These are phyloP conservation scores for Drosophila mercatorum DNA, from an alignment of 2,888 invertebrate genomes.

Conservation along the genomic window DNA sequence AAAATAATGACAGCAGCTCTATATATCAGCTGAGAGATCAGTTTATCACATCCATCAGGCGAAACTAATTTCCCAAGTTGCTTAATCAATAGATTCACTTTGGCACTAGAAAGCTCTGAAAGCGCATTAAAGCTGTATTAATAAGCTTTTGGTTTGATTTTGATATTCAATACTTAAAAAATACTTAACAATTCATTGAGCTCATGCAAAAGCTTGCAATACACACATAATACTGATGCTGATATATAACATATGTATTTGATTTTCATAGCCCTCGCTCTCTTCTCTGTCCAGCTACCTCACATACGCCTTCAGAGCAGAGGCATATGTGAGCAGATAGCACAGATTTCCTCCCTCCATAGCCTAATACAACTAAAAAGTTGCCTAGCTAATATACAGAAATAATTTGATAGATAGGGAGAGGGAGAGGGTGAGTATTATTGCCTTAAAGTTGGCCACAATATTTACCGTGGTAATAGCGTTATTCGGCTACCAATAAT, in stretches of 20 bases:
- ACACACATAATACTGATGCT: too few species aligned
- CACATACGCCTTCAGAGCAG: too few species aligned
- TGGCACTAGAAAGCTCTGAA: not conserved
- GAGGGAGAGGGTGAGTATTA: not conserved
- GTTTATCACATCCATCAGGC: conserved; percentile 8
- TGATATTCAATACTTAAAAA: too few species aligned
- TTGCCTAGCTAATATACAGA: not conserved
- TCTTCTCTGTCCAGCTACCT: too few species aligned
- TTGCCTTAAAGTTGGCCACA: conserved; percentile 35
- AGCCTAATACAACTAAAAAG: not conserved
- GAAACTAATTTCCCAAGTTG: not conserved
- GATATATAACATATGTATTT: not conserved
- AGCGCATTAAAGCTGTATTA: not conserved
- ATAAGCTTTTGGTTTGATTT: too few species aligned
- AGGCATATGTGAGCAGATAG: too few species aligned
- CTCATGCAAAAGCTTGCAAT: too few species aligned
- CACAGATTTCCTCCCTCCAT: not conserved
- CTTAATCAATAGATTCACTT: not conserved
- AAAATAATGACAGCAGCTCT: conserved; percentile 7
- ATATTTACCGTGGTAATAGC: conserved; percentile 25
- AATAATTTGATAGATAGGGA: not conserved
- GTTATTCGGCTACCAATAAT: conserved; percentile 40
- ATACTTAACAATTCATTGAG: too few species aligned
- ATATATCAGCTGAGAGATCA: conserved; percentile 3
- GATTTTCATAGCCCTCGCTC: too few species aligned